Base-by-base conservation (phyloP, 2,888 invertebrate species). In the Idaea straminata region DNA sequence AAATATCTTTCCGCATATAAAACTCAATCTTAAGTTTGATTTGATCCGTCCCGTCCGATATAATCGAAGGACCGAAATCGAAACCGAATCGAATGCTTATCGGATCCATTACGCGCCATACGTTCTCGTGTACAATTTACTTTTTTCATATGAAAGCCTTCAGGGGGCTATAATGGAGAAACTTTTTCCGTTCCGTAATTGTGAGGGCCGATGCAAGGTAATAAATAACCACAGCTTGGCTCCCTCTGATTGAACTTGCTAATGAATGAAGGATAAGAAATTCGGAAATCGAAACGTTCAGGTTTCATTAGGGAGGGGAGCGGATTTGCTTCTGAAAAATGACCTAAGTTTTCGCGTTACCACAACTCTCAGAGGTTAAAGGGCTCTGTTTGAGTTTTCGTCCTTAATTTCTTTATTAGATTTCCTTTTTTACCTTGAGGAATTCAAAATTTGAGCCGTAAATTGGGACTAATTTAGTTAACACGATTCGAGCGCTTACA, bases 221-320 rank as follows among this genome's bases (percentile, higher is more conserved):
- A 92, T 92, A 92, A 92, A 92, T 92, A 91, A 92, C 92, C 91
- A 72, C 90, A 88, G 84, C 81, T 86, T 82, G 85, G 80, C 83
- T 83, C 83, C 84, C 84, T 84, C 89, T 92, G 92, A 91, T 92
- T 92, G 92, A 92, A 92, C 91, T 91, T 89, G 90, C 88, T 92
- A 92, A 92, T 92, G 91, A 92, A 91, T 85, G 91, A 87, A 87
- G 89, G 86, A 91, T 89, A 91, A 90, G 88, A 87, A 89, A 89
- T 87, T 83, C 84, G 84, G 82, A 87, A 87, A 90, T 90, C 88
- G 88, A 84, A 87, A 83, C 82, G 78, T 81, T 77, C 76, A 72
- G 78, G 77, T 79, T 80, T 76, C 77, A 75, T 77, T 75, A 78
- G 72, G 25, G 73, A 77, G 77, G 77, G 80, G 78, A 77, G 78